phyloP scores from a whole-genome alignment of 1,140 invertebrate genomes.

The Cepaea nemoralis region DNA sequence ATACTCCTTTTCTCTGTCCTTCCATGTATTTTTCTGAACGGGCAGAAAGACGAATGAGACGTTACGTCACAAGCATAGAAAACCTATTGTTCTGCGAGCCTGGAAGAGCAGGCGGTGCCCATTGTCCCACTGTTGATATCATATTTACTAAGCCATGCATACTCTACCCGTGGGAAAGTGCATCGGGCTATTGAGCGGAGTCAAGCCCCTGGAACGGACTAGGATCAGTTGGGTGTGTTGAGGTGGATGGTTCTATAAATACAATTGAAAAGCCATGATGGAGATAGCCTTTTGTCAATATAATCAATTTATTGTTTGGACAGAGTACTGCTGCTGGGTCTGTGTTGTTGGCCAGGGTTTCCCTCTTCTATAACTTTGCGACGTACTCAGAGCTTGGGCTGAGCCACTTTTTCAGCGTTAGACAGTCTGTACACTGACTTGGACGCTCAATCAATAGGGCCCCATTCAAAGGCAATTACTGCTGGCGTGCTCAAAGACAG shows the following conservation, averaged over 20 bases:
- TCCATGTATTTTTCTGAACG: too few species aligned
- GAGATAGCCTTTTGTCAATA: conserved; percentile 11
- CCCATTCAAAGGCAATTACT: conserved; percentile 35
- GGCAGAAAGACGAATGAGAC: too few species aligned
- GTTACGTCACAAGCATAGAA: too few species aligned
- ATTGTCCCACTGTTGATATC: too few species aligned
- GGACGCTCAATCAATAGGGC: conserved; percentile 27
- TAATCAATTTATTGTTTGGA: conserved; percentile 24
- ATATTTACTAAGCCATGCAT: background rate
- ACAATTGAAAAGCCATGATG: background rate
- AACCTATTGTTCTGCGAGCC: too few species aligned
- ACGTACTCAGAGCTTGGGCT: background rate
- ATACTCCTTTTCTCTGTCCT: too few species aligned
- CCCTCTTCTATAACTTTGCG: background rate
- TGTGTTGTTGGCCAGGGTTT: background rate
- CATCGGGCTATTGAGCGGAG: background rate
- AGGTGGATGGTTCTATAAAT: background rate
- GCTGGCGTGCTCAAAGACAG: conserved; percentile 21
- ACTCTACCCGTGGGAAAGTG: background rate
- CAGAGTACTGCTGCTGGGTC: background rate
- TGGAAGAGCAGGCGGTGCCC: too few species aligned
- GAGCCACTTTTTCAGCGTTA: conserved; percentile 1
- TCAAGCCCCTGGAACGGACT: background rate
- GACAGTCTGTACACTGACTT: background rate
- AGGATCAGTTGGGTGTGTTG: background rate